Conservation (phyloP, 1,140 invertebrate genomes). For the Drosophila auraria region DNA sequence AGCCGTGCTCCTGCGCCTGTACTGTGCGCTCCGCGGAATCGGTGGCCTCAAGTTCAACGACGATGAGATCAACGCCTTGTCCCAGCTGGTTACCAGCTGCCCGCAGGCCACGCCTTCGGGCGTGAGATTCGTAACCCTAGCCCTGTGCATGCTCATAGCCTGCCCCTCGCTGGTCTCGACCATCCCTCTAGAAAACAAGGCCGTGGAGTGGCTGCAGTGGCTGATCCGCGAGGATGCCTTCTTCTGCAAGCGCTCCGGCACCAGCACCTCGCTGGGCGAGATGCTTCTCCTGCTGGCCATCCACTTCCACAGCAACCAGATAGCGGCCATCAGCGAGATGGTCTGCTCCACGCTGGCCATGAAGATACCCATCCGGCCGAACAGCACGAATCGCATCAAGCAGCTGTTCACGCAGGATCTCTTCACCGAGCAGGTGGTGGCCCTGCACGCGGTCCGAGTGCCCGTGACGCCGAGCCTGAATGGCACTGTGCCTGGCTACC, state of each 20-base stretch:
- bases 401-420: conserved; percentile 98
- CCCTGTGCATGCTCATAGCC: conserved; percentile 97
- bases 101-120: conserved; percentile 96
- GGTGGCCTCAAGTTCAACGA: conserved; percentile 97
- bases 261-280: conserved; percentile 96
- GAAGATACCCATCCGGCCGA: conserved; percentile 96
- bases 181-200: conserved; percentile 93
- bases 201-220: conserved; percentile 98
- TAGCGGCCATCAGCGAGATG: conserved; percentile 95
- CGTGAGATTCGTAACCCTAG: conserved; percentile 96
- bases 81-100: conserved; percentile 94
- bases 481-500: conserved; percentile 95
- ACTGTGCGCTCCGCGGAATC: conserved; percentile 96
- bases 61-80: conserved; percentile 94
- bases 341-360: conserved; percentile 97
- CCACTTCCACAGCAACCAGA: conserved; percentile 97
- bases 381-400: conserved; percentile 95
- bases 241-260: conserved; percentile 91
- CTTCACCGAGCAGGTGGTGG: conserved; percentile 98
- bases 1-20: conserved; percentile 92
- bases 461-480: conserved; percentile 96
- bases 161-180: conserved; percentile 94
- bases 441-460: conserved; percentile 97
- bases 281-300: conserved; percentile 98
- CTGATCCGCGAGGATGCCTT: conserved; percentile 95